Evolutionary conservation across 2,113 vertebrate genomes (phyloP), one percentile per base, ranked within the genome.

Genomic region (Arenaria interpres): DNA sequence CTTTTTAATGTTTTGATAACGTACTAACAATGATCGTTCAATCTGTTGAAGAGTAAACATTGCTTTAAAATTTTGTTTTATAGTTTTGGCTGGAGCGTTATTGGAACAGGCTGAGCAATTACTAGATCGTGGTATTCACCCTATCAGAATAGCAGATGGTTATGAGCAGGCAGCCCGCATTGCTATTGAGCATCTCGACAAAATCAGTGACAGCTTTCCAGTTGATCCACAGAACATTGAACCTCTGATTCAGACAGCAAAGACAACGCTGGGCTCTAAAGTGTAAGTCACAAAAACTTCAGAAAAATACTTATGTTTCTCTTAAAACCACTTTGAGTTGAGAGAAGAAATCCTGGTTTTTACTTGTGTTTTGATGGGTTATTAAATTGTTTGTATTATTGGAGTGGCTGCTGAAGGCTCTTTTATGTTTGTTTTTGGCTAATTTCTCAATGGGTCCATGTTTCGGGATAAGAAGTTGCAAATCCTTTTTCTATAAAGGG

Each of bases 201-300:
- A 98, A 96, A 99, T 99, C 86, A 98, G 99, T 30, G 99, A 99
- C 90, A 99, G 98, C 69, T 99, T 99, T 85, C 98, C 98, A 3
- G 99, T 98, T 14, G 99, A 99, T 97, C 97, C 97, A 17, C 98
- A 98, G 57, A 98, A 99, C 95, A 98, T 66, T 9, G 99, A 99
- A 59, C 98, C 99, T 12, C 99, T 99, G 73, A 97, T 99, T 96
- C 99, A 99, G 98, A 99, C 99, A 1, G 99, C 99, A 57, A 99
- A 99, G 98, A 99, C 99, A 64, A 99, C 99, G 0, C 98, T 99
- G 28, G 99, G 99, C 72, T 99, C 99, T 86, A 99, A 99, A 99
- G 99, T 99, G 99, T 99, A 96, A 97, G 99, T 98, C 20, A 5
- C 19, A 75, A 63, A 79, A 75, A 7, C 5, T 41, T 46, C 4